Percentiles rank a stretch among this genome's conserved stretches.
These are phyloP conservation scores for Pantherophis guttatus DNA, from an alignment of 2,113 vertebrate species.

Conservation along the genomic window DNA sequence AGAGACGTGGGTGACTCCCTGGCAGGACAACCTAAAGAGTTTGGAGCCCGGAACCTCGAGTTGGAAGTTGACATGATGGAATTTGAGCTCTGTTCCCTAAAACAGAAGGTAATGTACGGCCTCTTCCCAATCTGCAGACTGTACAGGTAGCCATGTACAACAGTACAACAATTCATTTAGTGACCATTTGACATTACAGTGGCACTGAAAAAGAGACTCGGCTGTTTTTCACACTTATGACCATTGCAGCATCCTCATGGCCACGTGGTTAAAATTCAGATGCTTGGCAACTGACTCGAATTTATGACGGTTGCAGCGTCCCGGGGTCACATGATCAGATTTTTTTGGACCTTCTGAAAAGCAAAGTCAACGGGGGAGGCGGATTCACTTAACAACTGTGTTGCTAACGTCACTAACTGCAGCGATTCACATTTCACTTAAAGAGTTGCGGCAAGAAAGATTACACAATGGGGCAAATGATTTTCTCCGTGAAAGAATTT, in stretches of 20 bases:
- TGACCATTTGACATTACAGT: too few species aligned
- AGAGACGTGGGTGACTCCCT: constrained; percentile 42
- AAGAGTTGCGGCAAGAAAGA: neutral
- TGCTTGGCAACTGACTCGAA: too few species aligned
- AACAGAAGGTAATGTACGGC: constrained; percentile 62
- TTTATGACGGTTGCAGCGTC: too few species aligned
- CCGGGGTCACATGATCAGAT: too few species aligned
- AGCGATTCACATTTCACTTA: neutral
- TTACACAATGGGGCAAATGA: neutral
- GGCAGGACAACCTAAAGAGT: constrained; percentile 49
- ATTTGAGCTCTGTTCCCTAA: constrained; percentile 61
- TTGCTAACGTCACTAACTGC: too few species aligned
- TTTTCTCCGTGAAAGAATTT: neutral
- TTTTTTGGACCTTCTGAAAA: too few species aligned
- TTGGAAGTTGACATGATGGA: constrained; percentile 47
- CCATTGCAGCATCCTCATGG: too few species aligned
- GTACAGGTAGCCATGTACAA: neutral
- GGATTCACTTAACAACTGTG: neutral
- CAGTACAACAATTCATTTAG: too few species aligned
- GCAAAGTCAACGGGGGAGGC: neutral
- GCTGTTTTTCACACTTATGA: too few species aligned
- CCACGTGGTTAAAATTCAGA: too few species aligned
- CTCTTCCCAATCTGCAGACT: neutral
- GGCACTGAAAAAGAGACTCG: too few species aligned
- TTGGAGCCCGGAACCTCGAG: constrained; percentile 48